Evolutionary conservation across 2,797 vertebrate genomes (phyloP).

Genomic region (Triplophysa yarkandensis): DNA sequence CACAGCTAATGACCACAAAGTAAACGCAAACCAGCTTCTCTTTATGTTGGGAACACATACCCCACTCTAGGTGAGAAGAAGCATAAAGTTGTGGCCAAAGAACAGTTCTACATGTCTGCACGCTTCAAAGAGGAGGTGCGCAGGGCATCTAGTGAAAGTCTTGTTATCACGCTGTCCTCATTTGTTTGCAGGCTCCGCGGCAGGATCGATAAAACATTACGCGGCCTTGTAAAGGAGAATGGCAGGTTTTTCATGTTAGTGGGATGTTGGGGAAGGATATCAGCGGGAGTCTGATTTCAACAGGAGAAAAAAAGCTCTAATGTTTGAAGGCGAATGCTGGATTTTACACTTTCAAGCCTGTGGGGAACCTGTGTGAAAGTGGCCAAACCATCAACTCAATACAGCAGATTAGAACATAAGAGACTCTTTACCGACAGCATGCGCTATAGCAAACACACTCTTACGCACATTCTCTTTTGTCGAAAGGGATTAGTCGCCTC

Average conservation of each 20-base stretch:
- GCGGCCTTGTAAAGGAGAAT: slow-evolving; percentile 61
- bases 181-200: slow-evolving; percentile 54
- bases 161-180: slow-evolving; percentile 49
- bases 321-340: slow-evolving; percentile 22
- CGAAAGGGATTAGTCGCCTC: slow-evolving; percentile 25
- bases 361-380: slow-evolving; percentile 32
- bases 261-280: slow-evolving; percentile 47
- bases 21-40: slow-evolving; percentile 47
- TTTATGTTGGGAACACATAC: slow-evolving; percentile 44
- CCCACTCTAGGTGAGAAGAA: slow-evolving; percentile 32
- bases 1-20: slow-evolving; percentile 41
- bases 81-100: slow-evolving; percentile 32
- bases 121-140: slow-evolving; percentile 45
- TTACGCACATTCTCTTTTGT: slow-evolving; percentile 17
- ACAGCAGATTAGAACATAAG: slow-evolving; percentile 42
- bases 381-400: slow-evolving; percentile 31
- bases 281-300: slow-evolving; percentile 58
- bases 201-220: slow-evolving; percentile 62
- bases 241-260: slow-evolving; percentile 59
- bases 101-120: slow-evolving; percentile 40
- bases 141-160: slow-evolving; percentile 48
- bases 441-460: slow-evolving; percentile 36
- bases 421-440: slow-evolving; percentile 27
- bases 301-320: slow-evolving; percentile 45
- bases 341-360: slow-evolving; percentile 38